Conservation (phyloP, 2,888 invertebrate species). For the Kryphioiulus occultus region DNA sequence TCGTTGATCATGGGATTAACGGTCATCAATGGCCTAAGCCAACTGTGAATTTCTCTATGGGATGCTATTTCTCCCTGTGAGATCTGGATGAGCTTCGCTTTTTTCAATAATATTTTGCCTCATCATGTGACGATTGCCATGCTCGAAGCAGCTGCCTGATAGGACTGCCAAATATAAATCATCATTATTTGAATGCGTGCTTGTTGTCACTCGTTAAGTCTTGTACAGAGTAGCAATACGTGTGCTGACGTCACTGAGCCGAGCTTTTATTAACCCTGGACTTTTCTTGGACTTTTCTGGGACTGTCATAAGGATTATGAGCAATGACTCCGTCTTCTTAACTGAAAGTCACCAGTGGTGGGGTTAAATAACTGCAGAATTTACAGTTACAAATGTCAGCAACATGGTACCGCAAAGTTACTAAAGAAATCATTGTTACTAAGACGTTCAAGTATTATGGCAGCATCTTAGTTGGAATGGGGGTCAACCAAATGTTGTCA, state of each 20-base stretch:
- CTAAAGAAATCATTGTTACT: no score
- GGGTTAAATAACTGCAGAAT: neutral
- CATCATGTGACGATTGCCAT: neutral
- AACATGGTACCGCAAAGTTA: no score
- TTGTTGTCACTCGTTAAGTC: slow-evolving; percentile 1
- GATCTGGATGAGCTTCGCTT: neutral
- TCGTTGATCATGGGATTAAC: neutral
- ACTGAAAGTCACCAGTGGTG: no score
- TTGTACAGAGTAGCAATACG: neutral
- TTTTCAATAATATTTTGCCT: neutral
- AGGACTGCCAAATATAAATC: neutral
- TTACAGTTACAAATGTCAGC: no score
- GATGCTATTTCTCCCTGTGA: neutral
- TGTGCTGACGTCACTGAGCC: neutral
- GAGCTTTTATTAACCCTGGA: neutral
- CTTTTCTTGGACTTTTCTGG: neutral
- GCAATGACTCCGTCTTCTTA: neutral
- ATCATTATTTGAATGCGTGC: slow-evolving; percentile 5
- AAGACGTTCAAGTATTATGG: no score
- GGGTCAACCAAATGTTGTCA: no score
- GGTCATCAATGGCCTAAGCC: neutral
- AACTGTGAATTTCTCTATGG: neutral
- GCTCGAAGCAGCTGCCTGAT: neutral
- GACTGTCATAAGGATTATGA: neutral
- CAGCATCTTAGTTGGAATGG: no score